Conservation (phyloP, 2,888 invertebrate species). For the Pseudolycoriella hygida region DNA sequence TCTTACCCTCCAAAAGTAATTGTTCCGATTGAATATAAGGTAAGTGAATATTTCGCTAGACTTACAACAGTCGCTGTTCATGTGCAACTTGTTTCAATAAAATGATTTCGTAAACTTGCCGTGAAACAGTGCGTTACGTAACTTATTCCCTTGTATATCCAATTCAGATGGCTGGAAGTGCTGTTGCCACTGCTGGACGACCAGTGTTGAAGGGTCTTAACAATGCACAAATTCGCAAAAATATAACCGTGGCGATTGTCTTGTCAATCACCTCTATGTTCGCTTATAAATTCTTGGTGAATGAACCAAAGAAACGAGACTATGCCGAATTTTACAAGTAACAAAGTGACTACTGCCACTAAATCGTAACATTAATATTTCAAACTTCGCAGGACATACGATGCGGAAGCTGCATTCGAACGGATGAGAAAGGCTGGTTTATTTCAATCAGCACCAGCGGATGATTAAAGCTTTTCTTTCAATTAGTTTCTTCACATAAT, state of each 20-base stretch:
- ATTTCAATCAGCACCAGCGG: conserved; percentile 21
- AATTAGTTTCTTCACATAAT: too few relatives aligned
- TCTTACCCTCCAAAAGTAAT: too few relatives aligned
- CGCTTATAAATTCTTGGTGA: conserved; percentile 31
- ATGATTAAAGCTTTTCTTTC: neutral
- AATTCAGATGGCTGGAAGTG: conserved; percentile 17
- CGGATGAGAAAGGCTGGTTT: conserved; percentile 26
- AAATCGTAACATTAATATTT: neutral
- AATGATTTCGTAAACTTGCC: too few relatives aligned
- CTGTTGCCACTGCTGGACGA: conserved; percentile 26
- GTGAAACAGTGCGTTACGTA: too few relatives aligned
- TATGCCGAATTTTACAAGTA: conserved; percentile 68
- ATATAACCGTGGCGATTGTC: conserved; percentile 32
- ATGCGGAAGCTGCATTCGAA: conserved; percentile 27
- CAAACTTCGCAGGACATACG: conserved; percentile 20
- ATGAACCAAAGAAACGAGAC: conserved; percentile 34
- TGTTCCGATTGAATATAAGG: too few relatives aligned
- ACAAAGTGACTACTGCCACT: conserved; percentile 14
- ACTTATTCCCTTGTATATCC: too few relatives aligned
- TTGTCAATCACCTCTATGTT: conserved; percentile 27
- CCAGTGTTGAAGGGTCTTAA: conserved; percentile 57
- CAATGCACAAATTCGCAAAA: conserved; percentile 38
- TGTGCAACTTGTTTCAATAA: too few relatives aligned
- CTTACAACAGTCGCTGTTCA: too few relatives aligned
- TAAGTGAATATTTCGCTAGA: too few relatives aligned